Evolutionary conservation across 2,113 vertebrate species (phyloP).

Genomic region (Leuciscus idus): DNA sequence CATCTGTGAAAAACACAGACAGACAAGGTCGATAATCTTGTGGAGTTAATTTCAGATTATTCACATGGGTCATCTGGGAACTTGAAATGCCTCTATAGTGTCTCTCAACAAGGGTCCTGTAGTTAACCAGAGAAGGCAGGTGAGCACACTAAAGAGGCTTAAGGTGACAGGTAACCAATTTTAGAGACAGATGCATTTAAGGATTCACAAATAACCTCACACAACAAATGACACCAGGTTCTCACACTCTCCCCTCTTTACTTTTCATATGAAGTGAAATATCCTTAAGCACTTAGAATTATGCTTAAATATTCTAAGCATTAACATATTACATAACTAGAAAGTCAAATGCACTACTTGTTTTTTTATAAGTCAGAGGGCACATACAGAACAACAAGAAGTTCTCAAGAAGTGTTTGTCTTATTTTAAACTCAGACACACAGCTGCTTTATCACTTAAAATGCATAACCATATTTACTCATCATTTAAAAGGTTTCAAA

Average conservation of each 20-base stretch:
- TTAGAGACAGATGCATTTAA: constrained; percentile 35
- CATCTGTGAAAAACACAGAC: not conserved
- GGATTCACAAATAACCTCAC: constrained; percentile 17
- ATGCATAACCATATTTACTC: not conserved
- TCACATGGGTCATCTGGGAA: constrained; percentile 3
- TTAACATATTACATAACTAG: not conserved
- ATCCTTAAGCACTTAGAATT: not conserved
- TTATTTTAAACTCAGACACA: not conserved
- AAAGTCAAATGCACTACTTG: not conserved
- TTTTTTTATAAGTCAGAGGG: not conserved
- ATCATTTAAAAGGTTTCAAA: not conserved
- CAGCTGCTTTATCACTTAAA: not conserved
- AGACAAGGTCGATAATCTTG: not conserved
- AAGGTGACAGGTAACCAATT: constrained; percentile 12
- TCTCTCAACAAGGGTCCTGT: not conserved
- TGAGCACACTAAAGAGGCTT: not conserved
- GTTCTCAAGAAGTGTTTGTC: not conserved
- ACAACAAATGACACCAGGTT: constrained; percentile 41
- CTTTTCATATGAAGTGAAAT: not conserved
- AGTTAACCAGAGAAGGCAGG: constrained; percentile 5
- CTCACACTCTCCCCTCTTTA: not conserved
- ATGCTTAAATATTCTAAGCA: not conserved
- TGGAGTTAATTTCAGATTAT: not conserved
- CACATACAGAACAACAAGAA: not conserved
- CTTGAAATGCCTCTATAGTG: not conserved